phyloP scores from a whole-genome alignment of 2,797 vertebrate genomes.

The Chrysocyon brachyurus region DNA sequence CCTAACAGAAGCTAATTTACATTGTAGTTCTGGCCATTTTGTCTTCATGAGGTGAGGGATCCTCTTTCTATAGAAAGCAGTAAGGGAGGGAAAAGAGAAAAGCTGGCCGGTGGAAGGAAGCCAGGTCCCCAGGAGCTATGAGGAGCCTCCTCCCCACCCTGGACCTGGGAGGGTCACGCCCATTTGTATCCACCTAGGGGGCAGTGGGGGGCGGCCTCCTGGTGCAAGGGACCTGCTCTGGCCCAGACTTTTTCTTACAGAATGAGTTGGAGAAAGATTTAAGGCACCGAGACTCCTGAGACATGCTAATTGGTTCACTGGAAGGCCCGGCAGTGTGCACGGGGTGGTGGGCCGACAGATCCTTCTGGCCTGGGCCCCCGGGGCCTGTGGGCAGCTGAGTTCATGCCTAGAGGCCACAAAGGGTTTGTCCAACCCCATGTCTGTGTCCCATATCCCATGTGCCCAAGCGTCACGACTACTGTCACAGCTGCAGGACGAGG shows the following conservation, averaged over 20 bases:
- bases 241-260: no score
- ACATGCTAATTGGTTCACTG: not conserved
- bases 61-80: not conserved
- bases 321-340: not conserved
- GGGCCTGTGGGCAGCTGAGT: not conserved
- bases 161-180: not conserved
- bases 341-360: no score
- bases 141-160: not conserved
- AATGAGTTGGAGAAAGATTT: not conserved
- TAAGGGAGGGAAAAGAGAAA: not conserved
- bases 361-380: not conserved
- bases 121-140: not conserved
- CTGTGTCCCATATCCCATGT: fast-evolving
- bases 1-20: fast-evolving
- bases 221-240: not conserved
- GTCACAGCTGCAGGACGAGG: fast-evolving
- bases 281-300: not conserved
- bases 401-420: not conserved
- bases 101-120: not conserved
- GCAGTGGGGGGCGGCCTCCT: no score
- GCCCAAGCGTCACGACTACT: not conserved
- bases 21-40: not conserved
- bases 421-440: fast-evolving
- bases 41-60: not conserved
- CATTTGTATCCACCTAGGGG: not conserved